Evolutionary conservation across 2,113 vertebrate species (phyloP).

Genomic region (Hassar affinis): DNA sequence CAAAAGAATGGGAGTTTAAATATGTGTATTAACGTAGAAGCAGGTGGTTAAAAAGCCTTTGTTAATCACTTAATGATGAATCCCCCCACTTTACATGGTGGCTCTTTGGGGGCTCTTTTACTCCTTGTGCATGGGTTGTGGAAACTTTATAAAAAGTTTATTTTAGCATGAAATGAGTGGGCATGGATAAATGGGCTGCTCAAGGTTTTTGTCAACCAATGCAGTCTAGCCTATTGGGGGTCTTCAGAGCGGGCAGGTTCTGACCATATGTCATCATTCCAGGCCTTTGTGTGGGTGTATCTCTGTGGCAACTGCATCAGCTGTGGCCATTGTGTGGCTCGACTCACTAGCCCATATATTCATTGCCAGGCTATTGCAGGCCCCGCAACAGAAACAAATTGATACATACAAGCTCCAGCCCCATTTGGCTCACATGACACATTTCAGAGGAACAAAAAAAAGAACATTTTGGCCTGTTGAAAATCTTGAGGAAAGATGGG

Average conservation of each 20-base stretch:
- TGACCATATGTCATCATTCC: conserved; percentile 94
- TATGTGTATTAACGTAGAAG: conserved; percentile 71
- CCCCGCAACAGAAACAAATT: conserved; percentile 90
- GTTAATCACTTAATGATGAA: conserved; percentile 79
- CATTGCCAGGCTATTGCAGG: conserved; percentile 75
- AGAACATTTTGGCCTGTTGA: conserved; percentile 83
- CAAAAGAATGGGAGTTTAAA: conserved; percentile 64
- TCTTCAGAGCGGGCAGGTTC: conserved; percentile 75
- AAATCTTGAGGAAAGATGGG: conserved; percentile 88
- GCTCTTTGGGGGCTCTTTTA: conserved; percentile 67
- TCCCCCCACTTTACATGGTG: conserved; percentile 73
- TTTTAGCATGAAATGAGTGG: conserved; percentile 79
- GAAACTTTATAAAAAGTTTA: conserved; percentile 84
- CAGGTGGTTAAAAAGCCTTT: conserved; percentile 76
- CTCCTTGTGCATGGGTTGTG: conserved; percentile 67
- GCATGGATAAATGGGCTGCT: conserved; percentile 70
- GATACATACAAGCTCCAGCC: conserved; percentile 83
- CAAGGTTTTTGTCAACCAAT: conserved; percentile 65
- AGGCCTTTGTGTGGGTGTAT: conserved; percentile 73
- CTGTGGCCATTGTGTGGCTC: conserved; percentile 76
- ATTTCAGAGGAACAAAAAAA: conserved; percentile 80
- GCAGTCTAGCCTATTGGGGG: conserved; percentile 73
- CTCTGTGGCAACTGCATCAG: conserved; percentile 85
- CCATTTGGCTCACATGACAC: conserved; percentile 79
- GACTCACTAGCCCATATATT: conserved; percentile 84